Percentiles rank a stretch among this genome's conserved stretches.
phyloP scores from a whole-genome alignment of 2,888 invertebrate genomes.

The Drosophila pseudotakahashii region DNA sequence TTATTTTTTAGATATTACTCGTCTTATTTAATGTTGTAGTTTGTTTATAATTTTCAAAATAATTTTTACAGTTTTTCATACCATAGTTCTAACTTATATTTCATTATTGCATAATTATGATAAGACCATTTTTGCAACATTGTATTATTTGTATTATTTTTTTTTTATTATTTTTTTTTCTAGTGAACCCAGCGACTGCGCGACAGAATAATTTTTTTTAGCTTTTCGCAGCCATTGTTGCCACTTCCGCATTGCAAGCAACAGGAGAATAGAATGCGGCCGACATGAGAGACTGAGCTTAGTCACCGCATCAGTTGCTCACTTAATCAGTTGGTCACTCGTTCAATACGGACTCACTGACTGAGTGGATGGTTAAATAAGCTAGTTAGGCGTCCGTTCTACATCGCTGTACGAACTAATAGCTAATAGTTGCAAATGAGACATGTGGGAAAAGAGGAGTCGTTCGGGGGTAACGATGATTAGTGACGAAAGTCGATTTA shows the following conservation, averaged over 20 bases:
- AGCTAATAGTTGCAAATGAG: constrained; percentile 38
- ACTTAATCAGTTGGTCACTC: constrained; percentile 31
- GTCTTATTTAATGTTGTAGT: too few species aligned
- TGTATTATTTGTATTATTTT: too few species aligned
- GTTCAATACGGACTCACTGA: constrained; percentile 21
- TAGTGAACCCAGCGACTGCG: constrained; percentile 11
- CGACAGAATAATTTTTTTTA: constrained; percentile 45
- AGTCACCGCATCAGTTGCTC: constrained; percentile 36
- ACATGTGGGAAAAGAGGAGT: constrained; percentile 21
- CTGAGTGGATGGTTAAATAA: constrained; percentile 33
- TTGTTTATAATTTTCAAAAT: too few species aligned
- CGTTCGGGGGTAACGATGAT: constrained; percentile 5
- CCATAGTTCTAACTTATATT: too few species aligned
- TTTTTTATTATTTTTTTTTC: too few species aligned
- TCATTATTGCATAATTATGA: too few species aligned
- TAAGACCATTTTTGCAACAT: too few species aligned
- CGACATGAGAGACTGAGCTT: constrained; percentile 14
- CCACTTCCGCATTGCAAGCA: constrained; percentile 61
- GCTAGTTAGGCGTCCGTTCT: constrained; percentile 44
- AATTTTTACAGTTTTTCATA: too few species aligned
- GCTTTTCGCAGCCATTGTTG: constrained; percentile 29
- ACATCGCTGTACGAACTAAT: constrained; percentile 61
- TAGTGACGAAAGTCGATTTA: constrained; percentile 13
- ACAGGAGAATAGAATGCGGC: constrained; percentile 18
- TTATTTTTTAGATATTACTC: too few species aligned